Evolutionary conservation across 1,140 invertebrate genomes (phyloP).

Genomic region (Drosophila lacteicornis): DNA sequence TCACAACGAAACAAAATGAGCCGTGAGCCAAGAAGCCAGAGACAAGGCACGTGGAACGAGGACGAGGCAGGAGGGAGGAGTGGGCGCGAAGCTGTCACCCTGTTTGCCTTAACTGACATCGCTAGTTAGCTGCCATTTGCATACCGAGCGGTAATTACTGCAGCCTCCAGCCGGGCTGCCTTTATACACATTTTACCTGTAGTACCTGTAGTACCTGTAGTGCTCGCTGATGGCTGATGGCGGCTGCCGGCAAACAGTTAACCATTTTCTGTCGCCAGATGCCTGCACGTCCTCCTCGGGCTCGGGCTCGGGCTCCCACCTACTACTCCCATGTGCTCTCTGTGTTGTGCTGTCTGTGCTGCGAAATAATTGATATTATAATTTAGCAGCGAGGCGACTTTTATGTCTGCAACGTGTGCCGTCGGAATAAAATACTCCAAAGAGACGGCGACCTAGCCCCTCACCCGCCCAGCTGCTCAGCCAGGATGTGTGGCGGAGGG

Average conservation of each 20-base stretch:
- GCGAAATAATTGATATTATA: conserved; percentile 70
- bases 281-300: conserved; percentile 27
- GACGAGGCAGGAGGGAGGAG: not conserved
- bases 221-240: conserved; percentile 20
- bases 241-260: conserved; percentile 27
- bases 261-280: conserved; percentile 29
- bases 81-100: conserved; percentile 21
- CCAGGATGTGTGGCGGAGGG: conserved; percentile 6
- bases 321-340: conserved; percentile 14
- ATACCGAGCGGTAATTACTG: conserved; percentile 53
- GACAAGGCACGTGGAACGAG: not conserved
- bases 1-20: conserved; percentile 29
- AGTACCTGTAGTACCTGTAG: conserved; percentile 18
- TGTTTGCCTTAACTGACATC: conserved; percentile 38
- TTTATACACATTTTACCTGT: conserved; percentile 6
- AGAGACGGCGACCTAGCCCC: conserved; percentile 16
- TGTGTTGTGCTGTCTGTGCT: conserved; percentile 46
- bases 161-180: conserved; percentile 19
- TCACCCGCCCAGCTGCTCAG: no score
- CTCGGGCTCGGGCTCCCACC: not conserved
- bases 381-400: conserved; percentile 57
- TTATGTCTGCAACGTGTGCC: conserved; percentile 59
- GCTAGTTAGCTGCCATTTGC: conserved; percentile 56
- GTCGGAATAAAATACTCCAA: conserved; percentile 47
- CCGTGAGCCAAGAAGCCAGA: not conserved